Evolutionary conservation across 2,797 vertebrate species (phyloP).

Genomic region (Bradypus variegatus): DNA sequence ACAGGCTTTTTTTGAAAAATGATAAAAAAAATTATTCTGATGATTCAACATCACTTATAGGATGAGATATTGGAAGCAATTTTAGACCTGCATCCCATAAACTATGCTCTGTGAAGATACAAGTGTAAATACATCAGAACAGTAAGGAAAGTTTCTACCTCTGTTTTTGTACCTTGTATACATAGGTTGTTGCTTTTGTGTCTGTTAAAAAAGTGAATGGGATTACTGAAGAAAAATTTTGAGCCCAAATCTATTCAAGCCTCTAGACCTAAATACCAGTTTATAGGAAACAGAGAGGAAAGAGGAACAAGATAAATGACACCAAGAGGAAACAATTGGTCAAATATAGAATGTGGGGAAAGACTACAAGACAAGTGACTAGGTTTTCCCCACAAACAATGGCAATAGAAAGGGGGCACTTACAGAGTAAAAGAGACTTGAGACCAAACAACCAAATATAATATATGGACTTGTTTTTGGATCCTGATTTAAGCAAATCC

Average conservation of each 20-base stretch:
- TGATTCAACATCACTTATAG: background rate
- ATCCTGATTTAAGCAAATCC: background rate
- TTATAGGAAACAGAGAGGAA: background rate
- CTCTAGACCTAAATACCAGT: background rate
- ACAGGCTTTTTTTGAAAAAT: background rate
- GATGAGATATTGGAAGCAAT: background rate
- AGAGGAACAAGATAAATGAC: background rate
- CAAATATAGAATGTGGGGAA: background rate
- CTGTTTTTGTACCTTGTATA: background rate
- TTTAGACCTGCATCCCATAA: conserved; percentile 4
- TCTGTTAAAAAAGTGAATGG: background rate
- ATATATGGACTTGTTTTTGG: background rate
- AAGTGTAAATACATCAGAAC: background rate
- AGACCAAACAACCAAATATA: background rate
- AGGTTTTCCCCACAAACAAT: background rate
- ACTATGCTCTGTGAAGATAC: background rate
- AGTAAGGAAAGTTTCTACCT: background rate
- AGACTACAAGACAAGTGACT: background rate
- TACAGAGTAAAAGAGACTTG: background rate
- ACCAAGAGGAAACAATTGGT: background rate
- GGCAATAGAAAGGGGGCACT: background rate
- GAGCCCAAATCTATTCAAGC: background rate
- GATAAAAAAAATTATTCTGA: background rate
- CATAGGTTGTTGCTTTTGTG: conserved; percentile 2
- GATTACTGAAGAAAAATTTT: background rate